These are phyloP conservation scores for Eulithis prunata DNA, from an alignment of 2,888 invertebrate genomes.

Conservation along the genomic window DNA sequence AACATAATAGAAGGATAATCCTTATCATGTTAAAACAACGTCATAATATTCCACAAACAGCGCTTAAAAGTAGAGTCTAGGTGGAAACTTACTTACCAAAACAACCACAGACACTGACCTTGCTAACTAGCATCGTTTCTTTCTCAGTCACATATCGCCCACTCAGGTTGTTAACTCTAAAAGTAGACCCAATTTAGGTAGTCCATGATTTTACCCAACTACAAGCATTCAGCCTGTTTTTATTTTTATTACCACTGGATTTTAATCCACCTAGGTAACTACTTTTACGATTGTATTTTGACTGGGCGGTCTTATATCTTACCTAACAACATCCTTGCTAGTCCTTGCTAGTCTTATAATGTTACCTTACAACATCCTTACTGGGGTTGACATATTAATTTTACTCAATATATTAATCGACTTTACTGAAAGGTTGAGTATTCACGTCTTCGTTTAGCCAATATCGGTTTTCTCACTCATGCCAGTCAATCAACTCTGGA, in stretches of 20 bases:
- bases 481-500: conserved; percentile 2
- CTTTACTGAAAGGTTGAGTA: not conserved
- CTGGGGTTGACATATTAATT: too few species aligned
- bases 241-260: not conserved
- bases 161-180: conserved; percentile 15
- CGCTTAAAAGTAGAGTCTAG: not conserved
- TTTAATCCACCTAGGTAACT: too few species aligned
- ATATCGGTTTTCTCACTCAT: not conserved
- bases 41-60: too few species aligned
- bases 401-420: not conserved
- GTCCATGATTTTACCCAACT: not conserved
- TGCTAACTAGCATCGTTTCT: not conserved
- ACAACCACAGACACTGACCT: not conserved
- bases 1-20: too few species aligned
- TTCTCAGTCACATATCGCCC: conserved; percentile 2
- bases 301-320: not conserved
- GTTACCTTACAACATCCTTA: too few species aligned
- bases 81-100: not conserved
- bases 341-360: too few species aligned
- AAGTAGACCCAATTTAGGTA: not conserved
- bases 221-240: not conserved
- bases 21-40: too few species aligned
- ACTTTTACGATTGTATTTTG: too few species aligned
- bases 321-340: not conserved
- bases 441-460: not conserved